Conservation (phyloP, 2,888 invertebrate genomes). For the Pterobdella sp. region DNA sequence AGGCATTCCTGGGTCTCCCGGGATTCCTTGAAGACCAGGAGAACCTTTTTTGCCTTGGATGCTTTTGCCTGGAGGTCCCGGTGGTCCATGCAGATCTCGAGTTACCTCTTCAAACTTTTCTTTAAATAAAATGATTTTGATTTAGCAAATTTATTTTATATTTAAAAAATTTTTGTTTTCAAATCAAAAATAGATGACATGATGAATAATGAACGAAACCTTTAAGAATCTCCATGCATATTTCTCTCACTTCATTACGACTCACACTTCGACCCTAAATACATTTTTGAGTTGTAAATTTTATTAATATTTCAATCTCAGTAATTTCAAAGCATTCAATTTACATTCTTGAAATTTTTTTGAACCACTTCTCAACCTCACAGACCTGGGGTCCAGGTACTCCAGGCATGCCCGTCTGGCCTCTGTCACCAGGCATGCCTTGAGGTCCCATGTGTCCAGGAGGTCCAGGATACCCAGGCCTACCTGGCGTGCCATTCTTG, state of each 20-base stretch:
- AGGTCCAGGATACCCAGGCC: constrained; percentile 25
- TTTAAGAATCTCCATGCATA: neutral
- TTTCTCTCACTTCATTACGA: neutral
- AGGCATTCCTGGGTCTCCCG: constrained; percentile 30
- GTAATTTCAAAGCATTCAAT: neutral
- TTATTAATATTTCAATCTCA: too few relatives aligned
- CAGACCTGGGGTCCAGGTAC: constrained; percentile 28
- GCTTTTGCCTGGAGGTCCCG: constrained; percentile 30
- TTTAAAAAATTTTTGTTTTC: neutral
- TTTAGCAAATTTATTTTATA: neutral
- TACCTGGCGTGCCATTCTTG: constrained; percentile 26
- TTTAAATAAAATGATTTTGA: constrained; percentile 16
- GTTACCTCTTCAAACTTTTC: constrained; percentile 33
- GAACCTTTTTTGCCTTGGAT: constrained; percentile 29
- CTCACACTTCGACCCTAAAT: neutral
- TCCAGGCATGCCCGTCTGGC: constrained; percentile 31
- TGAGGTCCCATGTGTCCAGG: constrained; percentile 29
- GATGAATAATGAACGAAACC: neutral
- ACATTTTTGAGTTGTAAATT: too few relatives aligned
- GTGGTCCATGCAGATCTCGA: constrained; percentile 30
- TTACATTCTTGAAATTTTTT: neutral
- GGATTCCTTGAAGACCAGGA: constrained; percentile 31
- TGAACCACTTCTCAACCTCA: neutral
- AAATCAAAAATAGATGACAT: neutral
- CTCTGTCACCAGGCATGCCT: constrained; percentile 30